Evolutionary conservation across 2,888 invertebrate genomes (phyloP).

Genomic region (Altica lythri): DNA sequence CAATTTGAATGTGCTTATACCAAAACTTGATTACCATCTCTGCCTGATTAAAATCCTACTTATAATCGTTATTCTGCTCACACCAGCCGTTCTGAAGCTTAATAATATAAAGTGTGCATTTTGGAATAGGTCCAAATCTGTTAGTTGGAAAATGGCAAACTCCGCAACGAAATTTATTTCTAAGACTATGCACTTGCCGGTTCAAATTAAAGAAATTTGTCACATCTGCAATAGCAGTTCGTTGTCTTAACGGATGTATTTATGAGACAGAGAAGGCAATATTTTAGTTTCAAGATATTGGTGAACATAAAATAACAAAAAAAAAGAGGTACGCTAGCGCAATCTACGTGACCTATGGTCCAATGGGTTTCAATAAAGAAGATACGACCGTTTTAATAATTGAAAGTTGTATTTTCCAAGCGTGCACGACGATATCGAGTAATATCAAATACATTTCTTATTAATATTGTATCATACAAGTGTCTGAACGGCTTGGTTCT

Average conservation of each 20-base stretch:
- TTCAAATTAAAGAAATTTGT: slow-evolving; percentile 31
- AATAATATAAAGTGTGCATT: slow-evolving; percentile 32
- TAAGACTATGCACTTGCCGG: slow-evolving; percentile 15
- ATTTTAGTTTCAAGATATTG: slow-evolving; percentile 18
- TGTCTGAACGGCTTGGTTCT: no score
- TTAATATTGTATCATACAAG: no score
- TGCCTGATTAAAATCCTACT: slow-evolving; percentile 31
- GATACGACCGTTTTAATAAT: slow-evolving; percentile 14
- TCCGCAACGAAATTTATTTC: slow-evolving; percentile 21
- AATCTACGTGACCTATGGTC: slow-evolving; percentile 11
- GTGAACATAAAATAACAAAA: slow-evolving; percentile 2
- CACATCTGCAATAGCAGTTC: slow-evolving; percentile 18
- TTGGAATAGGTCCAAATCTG: slow-evolving; percentile 39
- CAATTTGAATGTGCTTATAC: no score
- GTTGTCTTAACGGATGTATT: slow-evolving; percentile 18
- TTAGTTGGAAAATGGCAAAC: slow-evolving; percentile 13
- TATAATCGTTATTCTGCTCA: slow-evolving; percentile 38
- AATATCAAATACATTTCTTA: no score
- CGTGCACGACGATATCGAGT: no score
- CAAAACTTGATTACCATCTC: background rate
- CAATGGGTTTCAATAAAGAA: slow-evolving; percentile 13
- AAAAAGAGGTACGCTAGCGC: background rate
- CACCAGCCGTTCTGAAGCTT: slow-evolving; percentile 38
- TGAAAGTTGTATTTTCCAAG: background rate
- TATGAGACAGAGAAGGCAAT: slow-evolving; percentile 6